These are phyloP conservation scores for Chelonia mydas DNA, from an alignment of 2,797 vertebrate species.

Conservation along the genomic window DNA sequence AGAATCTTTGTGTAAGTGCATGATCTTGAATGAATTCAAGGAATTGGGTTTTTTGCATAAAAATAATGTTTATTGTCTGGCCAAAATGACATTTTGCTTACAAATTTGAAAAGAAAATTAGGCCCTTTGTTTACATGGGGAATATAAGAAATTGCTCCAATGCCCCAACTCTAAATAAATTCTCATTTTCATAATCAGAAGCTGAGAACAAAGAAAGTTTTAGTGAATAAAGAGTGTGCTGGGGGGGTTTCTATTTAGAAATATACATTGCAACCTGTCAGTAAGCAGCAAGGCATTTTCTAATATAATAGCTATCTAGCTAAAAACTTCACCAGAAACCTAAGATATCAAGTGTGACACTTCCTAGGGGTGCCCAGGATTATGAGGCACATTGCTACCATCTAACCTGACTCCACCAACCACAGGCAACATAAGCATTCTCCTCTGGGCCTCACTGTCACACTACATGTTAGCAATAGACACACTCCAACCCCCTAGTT, in stretches of 20 bases:
- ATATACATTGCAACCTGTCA: background rate
- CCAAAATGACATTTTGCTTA: background rate
- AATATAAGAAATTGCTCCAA: background rate
- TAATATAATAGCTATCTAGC: background rate
- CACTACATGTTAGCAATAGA: background rate
- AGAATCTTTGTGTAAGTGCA: background rate
- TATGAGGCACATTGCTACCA: no score
- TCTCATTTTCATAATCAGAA: background rate
- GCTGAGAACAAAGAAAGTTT: background rate
- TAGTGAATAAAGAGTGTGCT: background rate
- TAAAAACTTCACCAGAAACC: background rate
- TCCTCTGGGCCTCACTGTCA: background rate
- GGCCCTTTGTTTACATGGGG: background rate
- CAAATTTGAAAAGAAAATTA: slow-evolving; percentile 1
- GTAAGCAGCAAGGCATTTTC: background rate
- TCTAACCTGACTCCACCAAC: no score
- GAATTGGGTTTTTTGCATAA: background rate
- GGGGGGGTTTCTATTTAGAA: background rate
- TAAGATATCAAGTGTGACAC: background rate
- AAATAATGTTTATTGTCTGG: background rate
- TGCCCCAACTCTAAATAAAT: background rate
- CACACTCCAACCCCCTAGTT: background rate
- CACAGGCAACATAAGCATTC: no score
- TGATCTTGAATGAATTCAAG: background rate
- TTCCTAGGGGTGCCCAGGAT: background rate